Base-by-base conservation (phyloP, 2,113 vertebrate species). In the Mastomys coucha region DNA sequence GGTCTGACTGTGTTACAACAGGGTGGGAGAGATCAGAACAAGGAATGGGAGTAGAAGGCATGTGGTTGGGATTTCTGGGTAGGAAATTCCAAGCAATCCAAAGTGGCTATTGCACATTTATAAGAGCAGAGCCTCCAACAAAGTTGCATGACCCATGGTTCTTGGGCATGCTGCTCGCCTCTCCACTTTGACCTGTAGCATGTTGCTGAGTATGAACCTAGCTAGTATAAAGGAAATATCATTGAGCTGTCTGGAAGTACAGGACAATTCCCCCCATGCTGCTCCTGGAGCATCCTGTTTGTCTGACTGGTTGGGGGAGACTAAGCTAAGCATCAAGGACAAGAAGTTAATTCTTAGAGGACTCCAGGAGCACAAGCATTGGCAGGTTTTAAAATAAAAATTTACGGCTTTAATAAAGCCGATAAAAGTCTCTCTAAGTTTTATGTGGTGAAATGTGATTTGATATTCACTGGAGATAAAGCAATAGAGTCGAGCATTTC, bases 371-470 rank as follows among this genome's bases (percentile, higher is more conserved):
- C 91, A 63, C 28, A 20, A 36, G 60, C 56, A 87, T 89, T 91
- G 87, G 53, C 84, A 94, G 94, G 53, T 75, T 95, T 97, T 88
- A 85, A 95, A 95, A 93, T 89, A 77, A 95, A 92, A 95, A 96
- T 96, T 93, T 96, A 93, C 72, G 91, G 70, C 92, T 96, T 97
- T 96, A 96, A 95, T 97, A 96, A 97, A 97, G 91, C 92, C 19
- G 88, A 97, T 95, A 85, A 87, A 85, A 95, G 84, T 89, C 85
- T 92, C 93, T 86, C 87, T 94, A 92, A 88, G 58, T 88, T 88
- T 84, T 65, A 77, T 89, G 53, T 5, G 8, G 90, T 94, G 53
- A 94, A 90, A 88, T 94, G 49, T 49, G 84, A 96, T 90, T 92
- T 90, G 89, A 88, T 96, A 88, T 82, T 93, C 76, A 86, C 77